phyloP scores from a whole-genome alignment of 2,797 vertebrate species.

The Mustela erminea region DNA sequence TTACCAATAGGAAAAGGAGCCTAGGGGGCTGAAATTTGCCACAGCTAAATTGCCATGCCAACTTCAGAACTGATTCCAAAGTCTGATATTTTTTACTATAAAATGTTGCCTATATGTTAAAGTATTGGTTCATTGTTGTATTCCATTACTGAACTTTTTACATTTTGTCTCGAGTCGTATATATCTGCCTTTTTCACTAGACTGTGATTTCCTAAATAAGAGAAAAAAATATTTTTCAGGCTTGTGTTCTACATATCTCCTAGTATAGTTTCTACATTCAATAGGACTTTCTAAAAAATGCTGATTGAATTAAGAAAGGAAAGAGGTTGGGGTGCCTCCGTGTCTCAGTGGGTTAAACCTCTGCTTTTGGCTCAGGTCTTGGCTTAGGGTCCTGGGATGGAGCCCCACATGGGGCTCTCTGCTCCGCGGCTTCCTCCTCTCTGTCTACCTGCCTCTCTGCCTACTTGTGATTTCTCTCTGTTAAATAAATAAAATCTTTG shows the following conservation, averaged over 20 bases:
- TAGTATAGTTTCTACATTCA: constrained; percentile 17
- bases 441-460: no score
- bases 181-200: background rate
- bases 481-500: background rate
- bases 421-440: no score
- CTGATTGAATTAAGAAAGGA: background rate
- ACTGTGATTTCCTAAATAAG: background rate
- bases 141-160: background rate
- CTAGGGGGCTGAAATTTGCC: background rate
- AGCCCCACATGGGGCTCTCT: no score
- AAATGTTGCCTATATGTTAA: background rate
- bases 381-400: no score
- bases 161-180: background rate
- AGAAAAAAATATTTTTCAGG: background rate
- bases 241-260: constrained; percentile 25
- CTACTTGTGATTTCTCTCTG: background rate
- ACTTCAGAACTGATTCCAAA: background rate
- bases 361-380: no score
- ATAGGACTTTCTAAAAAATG: background rate
- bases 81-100: background rate
- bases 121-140: background rate
- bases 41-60: background rate
- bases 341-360: no score
- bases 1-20: background rate
- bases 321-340: background rate